Evolutionary conservation across 2,113 vertebrate genomes (phyloP).

Genomic region (Triplophysa siluroides): DNA sequence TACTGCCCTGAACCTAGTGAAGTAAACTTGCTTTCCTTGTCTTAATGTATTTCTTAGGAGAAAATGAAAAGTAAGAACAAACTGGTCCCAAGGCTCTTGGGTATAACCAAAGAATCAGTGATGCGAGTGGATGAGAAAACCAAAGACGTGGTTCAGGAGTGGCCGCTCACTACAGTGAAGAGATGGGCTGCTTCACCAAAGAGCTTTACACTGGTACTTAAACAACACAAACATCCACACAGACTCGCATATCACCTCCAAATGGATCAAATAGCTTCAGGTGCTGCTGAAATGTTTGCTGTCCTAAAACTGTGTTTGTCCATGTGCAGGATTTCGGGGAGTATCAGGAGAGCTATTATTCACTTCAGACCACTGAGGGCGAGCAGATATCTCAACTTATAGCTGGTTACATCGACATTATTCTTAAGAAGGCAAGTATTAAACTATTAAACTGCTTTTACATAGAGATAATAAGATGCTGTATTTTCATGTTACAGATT

Average conservation of each 20-base stretch:
- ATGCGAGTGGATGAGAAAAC: conserved; percentile 98
- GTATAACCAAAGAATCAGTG: conserved; percentile 97
- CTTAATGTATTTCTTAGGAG: conserved; percentile 77
- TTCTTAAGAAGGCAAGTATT: conserved; percentile 90
- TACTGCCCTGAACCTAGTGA: background rate
- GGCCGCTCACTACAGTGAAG: conserved; percentile 96
- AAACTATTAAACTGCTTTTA: conserved; percentile 6
- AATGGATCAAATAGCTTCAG: background rate
- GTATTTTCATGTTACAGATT: background rate
- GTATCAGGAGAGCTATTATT: conserved; percentile 98
- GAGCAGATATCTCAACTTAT: conserved; percentile 98
- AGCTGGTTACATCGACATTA: conserved; percentile 97
- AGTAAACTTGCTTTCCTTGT: conserved; percentile 34
- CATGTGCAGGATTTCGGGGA: conserved; percentile 92
- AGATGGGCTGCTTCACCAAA: conserved; percentile 98
- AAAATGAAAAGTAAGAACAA: conserved; percentile 99
- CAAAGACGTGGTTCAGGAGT: conserved; percentile 96
- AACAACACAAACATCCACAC: background rate
- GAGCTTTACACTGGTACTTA: conserved; percentile 94
- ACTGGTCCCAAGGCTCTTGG: conserved; percentile 90
- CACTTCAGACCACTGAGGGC: conserved; percentile 96
- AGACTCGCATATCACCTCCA: background rate
- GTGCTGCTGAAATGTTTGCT: background rate
- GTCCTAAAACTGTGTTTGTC: background rate
- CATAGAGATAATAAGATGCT: background rate